Base-by-base conservation (phyloP, 2,888 invertebrate species). In the Lasioglossum leucozonium region DNA sequence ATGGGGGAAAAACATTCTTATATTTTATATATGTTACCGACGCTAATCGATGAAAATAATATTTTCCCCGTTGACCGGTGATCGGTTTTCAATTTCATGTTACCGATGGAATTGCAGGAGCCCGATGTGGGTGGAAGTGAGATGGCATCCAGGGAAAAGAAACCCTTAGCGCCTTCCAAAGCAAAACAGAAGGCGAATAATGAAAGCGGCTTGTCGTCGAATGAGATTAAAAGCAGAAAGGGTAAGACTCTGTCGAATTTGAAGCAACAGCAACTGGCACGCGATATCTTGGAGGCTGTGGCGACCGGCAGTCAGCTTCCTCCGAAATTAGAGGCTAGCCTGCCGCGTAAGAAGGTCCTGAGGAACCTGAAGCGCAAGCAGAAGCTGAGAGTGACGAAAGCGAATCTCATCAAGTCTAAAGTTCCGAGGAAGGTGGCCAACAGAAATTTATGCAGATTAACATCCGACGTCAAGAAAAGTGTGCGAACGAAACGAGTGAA, bases 71-170 rank as follows among this genome's bases (percentile, higher is more conserved):
- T 51, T 26, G 58, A 16, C 42, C 30, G 22, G 13, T 81, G 69
- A 51, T 18, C 3, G 44, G 44, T 34, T 80, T 72, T 74, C 76
- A 86, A 79, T 73, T 82, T 86, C 74, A 87, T 74, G 42, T 72
- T 83, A 34, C 40, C 40, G 79, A 85, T 87, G 65, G 87, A 84
- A 78, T 94, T 93, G 77, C 93, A 95, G 95, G 93, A 94, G 94
- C 94, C 94, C 93, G 94, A 95, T 95, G 95, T 95, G 94, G 95
- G 95, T 95, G 93, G 93, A 95, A 94, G 95, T 95, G 95, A 95
- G 94, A 95, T 95, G 95, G 95, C 95, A 95, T 95, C 95, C 94
- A 95, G 95, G 94, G 95, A 95, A 94, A 95, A 95, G 91, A 94
- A 93, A 95, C 93, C 94, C 94, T 93, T 95, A 95, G 94, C 93